Evolutionary conservation across 2,888 invertebrate species (phyloP).

Genomic region (Zonitis immaculata): DNA sequence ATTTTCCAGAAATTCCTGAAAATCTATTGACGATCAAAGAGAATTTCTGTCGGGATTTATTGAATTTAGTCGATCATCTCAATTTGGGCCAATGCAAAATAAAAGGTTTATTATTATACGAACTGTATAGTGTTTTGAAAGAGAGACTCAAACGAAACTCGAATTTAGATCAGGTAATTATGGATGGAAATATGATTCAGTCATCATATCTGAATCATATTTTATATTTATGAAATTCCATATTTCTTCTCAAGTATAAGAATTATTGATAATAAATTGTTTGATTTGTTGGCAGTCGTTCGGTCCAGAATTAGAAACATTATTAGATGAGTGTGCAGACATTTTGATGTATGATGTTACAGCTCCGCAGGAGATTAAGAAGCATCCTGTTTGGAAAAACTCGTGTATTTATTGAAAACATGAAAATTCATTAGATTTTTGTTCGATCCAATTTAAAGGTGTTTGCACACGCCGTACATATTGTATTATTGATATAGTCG

Average conservation of each 20-base stretch:
- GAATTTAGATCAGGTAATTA: background rate
- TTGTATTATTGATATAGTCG: no score
- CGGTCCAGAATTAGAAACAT: conserved; percentile 14
- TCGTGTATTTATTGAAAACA: background rate
- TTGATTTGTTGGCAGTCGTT: background rate
- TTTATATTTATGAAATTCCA: no score
- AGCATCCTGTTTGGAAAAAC: background rate
- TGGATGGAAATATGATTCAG: background rate
- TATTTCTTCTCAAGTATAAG: background rate
- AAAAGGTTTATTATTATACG: conserved; percentile 43
- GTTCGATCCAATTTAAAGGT: no score
- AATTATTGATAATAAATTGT: background rate
- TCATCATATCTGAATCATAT: background rate
- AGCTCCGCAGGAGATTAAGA: conserved; percentile 35
- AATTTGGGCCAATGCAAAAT: conserved; percentile 51
- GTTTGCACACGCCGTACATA: no score
- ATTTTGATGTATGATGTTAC: conserved; percentile 40
- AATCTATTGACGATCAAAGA: conserved; percentile 56
- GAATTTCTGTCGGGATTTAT: conserved; percentile 57
- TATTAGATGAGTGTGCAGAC: conserved; percentile 35
- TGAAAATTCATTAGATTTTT: background rate
- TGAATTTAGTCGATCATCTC: conserved; percentile 55
- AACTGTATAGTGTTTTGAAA: conserved; percentile 31
- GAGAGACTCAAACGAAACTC: background rate
- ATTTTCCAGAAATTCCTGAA: conserved; percentile 55